Evolutionary conservation across 2,888 invertebrate species (phyloP).

Genomic region (Blomia tropicalis): DNA sequence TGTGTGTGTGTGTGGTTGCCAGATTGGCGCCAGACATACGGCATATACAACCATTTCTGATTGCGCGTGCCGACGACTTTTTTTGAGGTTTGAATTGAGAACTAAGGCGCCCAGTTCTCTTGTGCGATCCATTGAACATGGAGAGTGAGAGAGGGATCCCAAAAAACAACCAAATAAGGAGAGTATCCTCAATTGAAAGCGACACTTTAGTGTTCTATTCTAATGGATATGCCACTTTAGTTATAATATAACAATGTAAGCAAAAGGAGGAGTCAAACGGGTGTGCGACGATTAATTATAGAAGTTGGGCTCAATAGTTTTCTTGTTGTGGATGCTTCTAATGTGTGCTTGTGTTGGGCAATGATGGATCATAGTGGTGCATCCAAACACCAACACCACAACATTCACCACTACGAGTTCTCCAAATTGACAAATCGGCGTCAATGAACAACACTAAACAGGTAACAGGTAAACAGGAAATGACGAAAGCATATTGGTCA

Average conservation of each 20-base stretch:
- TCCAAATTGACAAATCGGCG: conserved; percentile 1
- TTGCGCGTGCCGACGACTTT: too few relatives aligned
- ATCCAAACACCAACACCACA: too few relatives aligned
- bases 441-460: not conserved
- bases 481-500: not conserved
- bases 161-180: conserved; percentile 11
- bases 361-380: too few relatives aligned
- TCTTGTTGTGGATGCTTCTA: too few relatives aligned
- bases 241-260: conserved; percentile 9
- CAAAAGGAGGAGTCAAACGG: not conserved
- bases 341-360: too few relatives aligned
- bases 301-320: too few relatives aligned
- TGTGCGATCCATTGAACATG: not conserved
- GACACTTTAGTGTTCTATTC: too few relatives aligned
- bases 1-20: not conserved
- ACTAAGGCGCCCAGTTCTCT: conserved; percentile 1
- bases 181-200: conserved; percentile 8
- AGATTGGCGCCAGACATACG: conserved; percentile 14
- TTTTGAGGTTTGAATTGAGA: not conserved
- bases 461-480: conserved; percentile 7
- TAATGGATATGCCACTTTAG: conserved; percentile 2
- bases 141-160: not conserved
- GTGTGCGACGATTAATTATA: not conserved
- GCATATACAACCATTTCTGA: too few relatives aligned
- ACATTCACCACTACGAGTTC: not conserved